Evolutionary conservation across 2,888 invertebrate genomes (phyloP).

Genomic region (Helleia helle): DNA sequence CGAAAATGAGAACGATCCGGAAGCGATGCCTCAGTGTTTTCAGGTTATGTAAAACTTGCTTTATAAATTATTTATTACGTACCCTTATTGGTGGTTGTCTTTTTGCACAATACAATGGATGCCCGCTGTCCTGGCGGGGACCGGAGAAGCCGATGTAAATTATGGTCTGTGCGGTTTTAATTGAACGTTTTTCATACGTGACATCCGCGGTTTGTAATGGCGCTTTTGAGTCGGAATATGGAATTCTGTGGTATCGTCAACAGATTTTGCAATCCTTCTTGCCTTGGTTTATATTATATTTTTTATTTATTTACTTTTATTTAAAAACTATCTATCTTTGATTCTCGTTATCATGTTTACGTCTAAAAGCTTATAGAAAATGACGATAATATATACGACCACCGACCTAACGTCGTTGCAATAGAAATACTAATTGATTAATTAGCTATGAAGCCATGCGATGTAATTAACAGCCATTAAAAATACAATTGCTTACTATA

Average conservation of each 20-base stretch:
- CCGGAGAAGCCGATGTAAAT: constrained; percentile 26
- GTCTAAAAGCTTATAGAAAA: too few species aligned
- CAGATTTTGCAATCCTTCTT: not conserved
- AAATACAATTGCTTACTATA: too few species aligned
- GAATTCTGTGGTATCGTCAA: not conserved
- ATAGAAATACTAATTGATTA: too few species aligned
- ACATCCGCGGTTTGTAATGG: constrained; percentile 19
- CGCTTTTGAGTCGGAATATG: constrained; percentile 2
- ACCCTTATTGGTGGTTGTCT: constrained; percentile 30
- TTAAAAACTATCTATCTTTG: too few species aligned
- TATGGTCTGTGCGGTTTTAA: constrained; percentile 25
- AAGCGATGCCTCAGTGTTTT: constrained; percentile 50
- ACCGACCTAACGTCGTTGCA: too few species aligned
- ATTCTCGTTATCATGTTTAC: too few species aligned
- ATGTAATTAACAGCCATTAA: too few species aligned
- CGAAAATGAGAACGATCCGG: constrained; percentile 42
- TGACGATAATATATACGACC: too few species aligned
- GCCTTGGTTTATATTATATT: not conserved
- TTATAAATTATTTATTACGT: constrained; percentile 34
- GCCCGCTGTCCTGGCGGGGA: constrained; percentile 20
- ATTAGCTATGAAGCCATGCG: too few species aligned
- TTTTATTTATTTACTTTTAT: not conserved
- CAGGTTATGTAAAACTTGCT: constrained; percentile 40
- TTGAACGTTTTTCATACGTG: constrained; percentile 26
- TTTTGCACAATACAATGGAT: constrained; percentile 33